phyloP scores from a whole-genome alignment of 2,888 invertebrate species.

The Galerucella calmariensis region DNA sequence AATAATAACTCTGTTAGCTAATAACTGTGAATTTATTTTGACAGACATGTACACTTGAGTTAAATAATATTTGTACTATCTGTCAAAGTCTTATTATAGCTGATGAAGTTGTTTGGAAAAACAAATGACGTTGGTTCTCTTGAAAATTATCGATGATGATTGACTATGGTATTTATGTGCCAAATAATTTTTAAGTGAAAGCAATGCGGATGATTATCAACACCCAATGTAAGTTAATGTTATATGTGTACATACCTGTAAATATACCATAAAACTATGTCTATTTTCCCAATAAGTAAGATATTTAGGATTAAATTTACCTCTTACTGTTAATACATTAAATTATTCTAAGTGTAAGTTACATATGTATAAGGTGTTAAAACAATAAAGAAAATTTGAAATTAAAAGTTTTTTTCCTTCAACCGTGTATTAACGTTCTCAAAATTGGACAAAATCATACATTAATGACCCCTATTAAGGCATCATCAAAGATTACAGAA shows the following conservation, averaged over 20 bases:
- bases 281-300: constrained; percentile 53
- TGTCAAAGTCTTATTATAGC: background rate
- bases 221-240: constrained; percentile 37
- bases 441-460: too few species aligned
- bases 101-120: background rate
- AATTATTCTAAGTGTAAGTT: constrained; percentile 51
- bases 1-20: constrained; percentile 10
- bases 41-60: constrained; percentile 1
- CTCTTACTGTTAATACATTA: constrained; percentile 47
- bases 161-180: constrained; percentile 7
- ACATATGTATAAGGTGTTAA: constrained; percentile 50
- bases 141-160: constrained; percentile 4
- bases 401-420: background rate
- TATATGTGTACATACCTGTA: constrained; percentile 55
- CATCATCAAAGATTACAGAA: too few species aligned
- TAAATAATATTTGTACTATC: constrained; percentile 1
- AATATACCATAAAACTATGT: constrained; percentile 53
- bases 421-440: too few species aligned
- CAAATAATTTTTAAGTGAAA: constrained; percentile 11
- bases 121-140: background rate
- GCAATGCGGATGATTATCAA: constrained; percentile 4
- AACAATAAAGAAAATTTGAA: constrained; percentile 40
- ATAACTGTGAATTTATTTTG: constrained; percentile 1
- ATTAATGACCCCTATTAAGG: too few species aligned
- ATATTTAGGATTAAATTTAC: constrained; percentile 43